phyloP scores from a whole-genome alignment of 2,888 invertebrate species.

The Tetragonisca angustula region DNA sequence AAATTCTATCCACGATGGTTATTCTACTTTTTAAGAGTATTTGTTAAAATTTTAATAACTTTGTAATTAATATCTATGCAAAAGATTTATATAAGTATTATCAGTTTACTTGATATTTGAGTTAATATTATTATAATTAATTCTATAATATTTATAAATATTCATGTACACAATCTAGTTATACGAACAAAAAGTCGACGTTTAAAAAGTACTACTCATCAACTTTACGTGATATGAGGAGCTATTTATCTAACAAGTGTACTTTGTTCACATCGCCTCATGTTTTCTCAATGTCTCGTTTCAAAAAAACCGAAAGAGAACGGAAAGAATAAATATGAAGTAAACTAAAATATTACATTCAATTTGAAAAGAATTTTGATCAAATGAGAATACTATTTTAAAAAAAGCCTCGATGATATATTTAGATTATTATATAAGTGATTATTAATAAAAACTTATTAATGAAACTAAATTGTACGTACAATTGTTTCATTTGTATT shows the following conservation, averaged over 20 bases:
- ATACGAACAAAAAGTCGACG: too few relatives aligned
- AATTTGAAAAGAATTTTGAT: too few relatives aligned
- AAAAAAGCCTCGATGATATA: not conserved
- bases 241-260: slow-evolving; percentile 44
- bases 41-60: not conserved
- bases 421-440: not conserved
- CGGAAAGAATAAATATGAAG: not conserved
- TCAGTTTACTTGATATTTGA: too few relatives aligned
- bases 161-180: too few relatives aligned
- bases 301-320: not conserved
- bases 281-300: not conserved
- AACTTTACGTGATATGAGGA: slow-evolving; percentile 31
- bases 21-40: slow-evolving; percentile 78
- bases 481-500: not conserved
- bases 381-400: not conserved
- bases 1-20: slow-evolving; percentile 72
- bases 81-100: not conserved
- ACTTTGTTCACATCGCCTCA: slow-evolving; percentile 65
- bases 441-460: too few relatives aligned
- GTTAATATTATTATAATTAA: too few relatives aligned
- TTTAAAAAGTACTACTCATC: slow-evolving; percentile 12
- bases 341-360: not conserved
- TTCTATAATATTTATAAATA: too few relatives aligned
- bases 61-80: not conserved
- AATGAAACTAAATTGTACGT: too few relatives aligned